Evolutionary conservation across 2,888 invertebrate genomes (phyloP), one percentile per base, ranked within the genome.

Genomic region (Rhimphoctona megacephalus): DNA sequence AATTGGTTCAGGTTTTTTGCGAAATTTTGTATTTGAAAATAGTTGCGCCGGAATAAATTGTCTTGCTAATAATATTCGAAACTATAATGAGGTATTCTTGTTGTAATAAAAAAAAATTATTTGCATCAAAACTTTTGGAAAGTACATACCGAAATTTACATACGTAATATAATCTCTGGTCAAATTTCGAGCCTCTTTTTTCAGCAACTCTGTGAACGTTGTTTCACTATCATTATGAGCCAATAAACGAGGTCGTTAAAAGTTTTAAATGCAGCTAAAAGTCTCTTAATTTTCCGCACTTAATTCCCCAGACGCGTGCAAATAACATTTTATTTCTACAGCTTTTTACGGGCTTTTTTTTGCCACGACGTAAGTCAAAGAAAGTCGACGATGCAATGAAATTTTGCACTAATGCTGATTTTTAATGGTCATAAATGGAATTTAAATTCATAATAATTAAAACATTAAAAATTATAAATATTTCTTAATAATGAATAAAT

Each of bases 221-320:
- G 39, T 46, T n/a, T 9, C 17, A 25, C 67, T 43, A 19, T 69
- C 67, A 25, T 69, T 69, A 52, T 52, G 69, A 79, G 36, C 54
- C 67, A 69, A 79, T 79, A 39, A 91, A 92, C 90, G 89, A 91
- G 90, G 89, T 92, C 91, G 92, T 92, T 92, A 91, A 92, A 92
- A 92, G 89, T 92, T 92, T 90, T 88, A 61, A 87, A 89, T 89
- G 57, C 46, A 85, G 89, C 89, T 85, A 87, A 89, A 90, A 90
- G 89, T 87, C 89, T 89, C 90, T 92, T 89, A 89, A 91, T 90
- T 88, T 87, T 87, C 85, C 79, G 17, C 30, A 61, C 61, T 61
- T 17, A 61, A 61, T 61, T 25, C 61, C 25, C 61, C 61, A 30
- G 61, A 61, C 30, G 61, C 30, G 17, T 61, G 30, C 6, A 30